A percentile compares a stretch with the other conserved stretches of the same genome.
These are phyloP conservation scores for Cacoxenus indagator DNA, from an alignment of 2,888 invertebrate species.

Conservation along the genomic window DNA sequence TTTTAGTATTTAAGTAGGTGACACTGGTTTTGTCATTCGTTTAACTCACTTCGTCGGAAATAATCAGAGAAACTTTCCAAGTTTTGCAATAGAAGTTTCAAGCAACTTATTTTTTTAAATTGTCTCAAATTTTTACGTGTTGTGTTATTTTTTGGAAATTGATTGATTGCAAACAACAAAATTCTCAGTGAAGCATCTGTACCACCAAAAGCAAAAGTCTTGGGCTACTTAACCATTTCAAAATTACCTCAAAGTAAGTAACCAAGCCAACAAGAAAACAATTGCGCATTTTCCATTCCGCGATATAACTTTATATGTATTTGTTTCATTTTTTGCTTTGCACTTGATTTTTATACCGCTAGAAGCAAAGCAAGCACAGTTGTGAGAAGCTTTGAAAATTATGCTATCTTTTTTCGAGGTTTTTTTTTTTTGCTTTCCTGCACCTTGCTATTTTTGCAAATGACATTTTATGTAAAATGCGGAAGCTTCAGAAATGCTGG, in stretches of 20 bases:
- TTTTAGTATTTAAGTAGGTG: too few species aligned
- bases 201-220: conserved; percentile 30
- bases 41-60: conserved; percentile 54
- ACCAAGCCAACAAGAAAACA: background rate
- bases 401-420: too few species aligned
- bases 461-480: background rate
- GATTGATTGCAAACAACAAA: conserved; percentile 50
- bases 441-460: background rate
- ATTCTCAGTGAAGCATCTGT: conserved; percentile 50
- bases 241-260: conserved; percentile 39
- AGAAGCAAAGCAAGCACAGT: too few species aligned
- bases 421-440: background rate
- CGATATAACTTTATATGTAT: background rate
- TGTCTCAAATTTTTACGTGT: conserved; percentile 51
- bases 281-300: conserved; percentile 6
- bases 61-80: conserved; percentile 36
- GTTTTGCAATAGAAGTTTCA: conserved; percentile 47
- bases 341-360: background rate
- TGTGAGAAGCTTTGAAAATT: too few species aligned
- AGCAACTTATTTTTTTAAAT: conserved; percentile 8
- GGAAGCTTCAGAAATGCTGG: conserved; percentile 35
- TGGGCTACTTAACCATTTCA: conserved; percentile 33
- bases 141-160: conserved; percentile 42
- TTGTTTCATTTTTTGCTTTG: too few species aligned
- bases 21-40: conserved; percentile 39